Base-by-base conservation (phyloP, 2,113 vertebrate species). In the Terrapene triunguis region DNA sequence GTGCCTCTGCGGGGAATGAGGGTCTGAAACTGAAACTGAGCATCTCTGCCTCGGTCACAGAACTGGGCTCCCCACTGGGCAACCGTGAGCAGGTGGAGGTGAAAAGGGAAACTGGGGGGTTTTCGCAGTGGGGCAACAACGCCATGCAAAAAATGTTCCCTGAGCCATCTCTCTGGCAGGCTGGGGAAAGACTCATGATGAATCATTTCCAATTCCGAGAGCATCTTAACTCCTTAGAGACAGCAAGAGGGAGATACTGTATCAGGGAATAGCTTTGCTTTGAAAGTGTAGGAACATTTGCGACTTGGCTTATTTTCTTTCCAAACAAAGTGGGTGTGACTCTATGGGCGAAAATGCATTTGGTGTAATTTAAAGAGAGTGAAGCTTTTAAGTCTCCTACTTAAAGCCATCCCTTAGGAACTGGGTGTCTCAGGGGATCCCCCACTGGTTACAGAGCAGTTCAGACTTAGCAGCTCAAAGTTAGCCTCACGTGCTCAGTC, bases 221-320 rank as follows among this genome's bases (percentile, higher is more conserved):
- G 62, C 93, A 47, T 72, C 92, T 95, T 72, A 82, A 89, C 90
- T 95, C 80, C 78, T 78, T 62, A 21, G 86, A 47, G 86, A 76
- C 42, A 24, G 72, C 38, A 38, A 89, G 91, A 78, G 85, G 80
- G 47, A 96, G 84, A 84, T 48, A 19, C n/a, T 54, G 38, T 19
- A 16, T 14, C 54, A 42, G 55, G 92, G 82, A 94, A 88, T n/a
- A 89, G 62, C 32, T 86, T 85, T 92, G 85, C 92, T 94, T 88
- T 0, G 27, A 87, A 87, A 91, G 55, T 2, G 54, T 89, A 24
- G 65, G 42, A 85, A 53, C 90, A 92, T 72, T 80, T 50, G 55
- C 62, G 24, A 90, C 42, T 89, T 14, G 1, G 59, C 84, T 96
- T 95, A 59, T 94, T 96, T 96, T 93, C 72, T 91, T 94, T 92